Evolutionary conservation across 2,888 invertebrate genomes (phyloP).

Genomic region (Drosophila peninsularis): DNA sequence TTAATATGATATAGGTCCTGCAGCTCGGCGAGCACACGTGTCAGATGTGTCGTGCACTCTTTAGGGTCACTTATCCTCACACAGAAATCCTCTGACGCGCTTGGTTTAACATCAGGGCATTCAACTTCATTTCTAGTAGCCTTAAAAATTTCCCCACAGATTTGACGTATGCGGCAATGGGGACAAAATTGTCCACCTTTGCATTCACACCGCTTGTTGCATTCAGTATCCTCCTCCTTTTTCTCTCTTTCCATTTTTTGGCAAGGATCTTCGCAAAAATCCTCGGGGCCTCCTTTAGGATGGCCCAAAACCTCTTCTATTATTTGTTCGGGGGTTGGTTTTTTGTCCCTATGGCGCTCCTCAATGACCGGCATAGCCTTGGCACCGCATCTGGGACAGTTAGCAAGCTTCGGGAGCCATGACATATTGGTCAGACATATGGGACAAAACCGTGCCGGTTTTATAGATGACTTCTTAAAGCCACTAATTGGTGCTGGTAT

Average conservation of each 20-base stretch:
- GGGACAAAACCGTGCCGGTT: constrained; percentile 74
- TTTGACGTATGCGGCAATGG: constrained; percentile 73
- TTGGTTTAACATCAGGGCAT: constrained; percentile 46
- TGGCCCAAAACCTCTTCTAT: constrained; percentile 70
- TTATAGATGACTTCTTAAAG: constrained; percentile 31
- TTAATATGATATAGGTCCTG: constrained; percentile 73
- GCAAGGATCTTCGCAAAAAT: constrained; percentile 61
- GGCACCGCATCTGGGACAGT: constrained; percentile 82
- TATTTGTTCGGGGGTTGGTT: constrained; percentile 74
- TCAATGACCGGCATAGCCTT: constrained; percentile 76
- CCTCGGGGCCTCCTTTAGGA: constrained; percentile 16
- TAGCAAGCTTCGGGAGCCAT: constrained; percentile 85
- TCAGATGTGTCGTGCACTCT: constrained; percentile 74
- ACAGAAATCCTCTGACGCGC: constrained; percentile 57
- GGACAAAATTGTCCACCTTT: constrained; percentile 65
- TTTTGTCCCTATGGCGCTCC: constrained; percentile 69
- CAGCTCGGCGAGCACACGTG: constrained; percentile 76
- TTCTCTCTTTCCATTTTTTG: constrained; percentile 2
- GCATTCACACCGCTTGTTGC: constrained; percentile 67
- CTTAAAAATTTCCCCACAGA: constrained; percentile 64
- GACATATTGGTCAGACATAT: constrained; percentile 82
- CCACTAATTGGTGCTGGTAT: constrained; percentile 47
- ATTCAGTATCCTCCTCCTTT: not conserved
- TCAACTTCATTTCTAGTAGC: constrained; percentile 1
- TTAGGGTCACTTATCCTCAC: constrained; percentile 46